These are phyloP conservation scores for Anolis apletophallus DNA, from an alignment of 2,797 vertebrate species.

Conservation along the genomic window DNA sequence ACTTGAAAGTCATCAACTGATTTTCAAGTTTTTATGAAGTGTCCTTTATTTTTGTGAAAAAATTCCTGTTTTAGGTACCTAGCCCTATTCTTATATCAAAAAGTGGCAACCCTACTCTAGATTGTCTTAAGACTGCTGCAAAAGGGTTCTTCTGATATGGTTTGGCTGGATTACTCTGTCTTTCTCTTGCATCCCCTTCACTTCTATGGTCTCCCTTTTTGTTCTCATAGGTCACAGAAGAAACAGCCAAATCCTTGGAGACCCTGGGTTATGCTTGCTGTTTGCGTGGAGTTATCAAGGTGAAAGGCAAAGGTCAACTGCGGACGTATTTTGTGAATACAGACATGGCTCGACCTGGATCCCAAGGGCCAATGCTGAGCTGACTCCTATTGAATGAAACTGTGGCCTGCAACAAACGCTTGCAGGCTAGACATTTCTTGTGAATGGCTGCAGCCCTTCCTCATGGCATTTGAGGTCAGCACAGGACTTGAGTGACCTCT, in stretches of 20 bases:
- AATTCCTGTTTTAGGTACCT: no score
- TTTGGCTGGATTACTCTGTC: no score
- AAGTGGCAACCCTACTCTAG: no score
- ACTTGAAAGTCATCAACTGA: no score
- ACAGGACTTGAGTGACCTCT: not conserved
- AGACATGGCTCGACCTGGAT: constrained; percentile 71
- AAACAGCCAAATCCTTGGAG: constrained; percentile 82
- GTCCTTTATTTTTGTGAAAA: no score
- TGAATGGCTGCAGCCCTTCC: not conserved
- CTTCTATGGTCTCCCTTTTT: not conserved
- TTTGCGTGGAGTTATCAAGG: constrained; percentile 84
- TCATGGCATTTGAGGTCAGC: not conserved
- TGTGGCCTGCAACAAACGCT: not conserved
- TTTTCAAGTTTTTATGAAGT: no score
- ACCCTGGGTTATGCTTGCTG: constrained; percentile 83
- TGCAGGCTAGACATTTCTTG: not conserved
- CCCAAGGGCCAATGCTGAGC: constrained; percentile 65
- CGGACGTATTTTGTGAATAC: constrained; percentile 88
- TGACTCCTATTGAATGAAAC: constrained; percentile 30
- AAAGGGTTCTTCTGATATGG: not conserved
- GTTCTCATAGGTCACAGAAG: constrained; percentile 85
- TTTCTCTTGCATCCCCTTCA: not conserved
- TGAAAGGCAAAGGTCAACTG: constrained; percentile 92
- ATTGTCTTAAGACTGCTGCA: not conserved
- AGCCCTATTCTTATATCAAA: no score